Base-by-base conservation (phyloP, 2,888 invertebrate genomes). In the Tinea pellionella region DNA sequence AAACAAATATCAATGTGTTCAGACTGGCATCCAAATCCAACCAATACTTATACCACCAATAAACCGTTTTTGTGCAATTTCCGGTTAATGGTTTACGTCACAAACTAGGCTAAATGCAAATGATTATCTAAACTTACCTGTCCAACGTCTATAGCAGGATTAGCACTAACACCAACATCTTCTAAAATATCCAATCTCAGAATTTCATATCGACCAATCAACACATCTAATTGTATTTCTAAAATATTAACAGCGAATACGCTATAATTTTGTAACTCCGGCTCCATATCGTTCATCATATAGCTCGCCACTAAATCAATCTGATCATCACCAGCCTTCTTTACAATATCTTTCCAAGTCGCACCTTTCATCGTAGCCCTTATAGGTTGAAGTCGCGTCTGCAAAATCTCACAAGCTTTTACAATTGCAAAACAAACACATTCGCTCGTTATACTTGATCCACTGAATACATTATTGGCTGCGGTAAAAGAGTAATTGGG, bases 391-490 rank as follows among this genome's bases (percentile, higher is more conserved):
- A 94, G 74, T 56, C 92, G 84, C 0, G 77, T 72, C 41, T 90
- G 76, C 2, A 94, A 66, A 9, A 76, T 77, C 59, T 89, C 84
- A 66, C 93, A 93, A 11, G 91, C 90, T 66, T 85, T 88, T 24
- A 91, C 89, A 0, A 89, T 77, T 19, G 88, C 78, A 64, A 78
- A 89, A 63, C 88, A 85, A 24, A 89, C 88, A 59, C 89, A 78
- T 74, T 94, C 94, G 61, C 91, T 91, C 0, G 91, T 89, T 2
- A 90, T 73, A 73, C 92, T 92, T 0, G 91, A 92, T 0, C 93
- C 94, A 1, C 93, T 90, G 13, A 88, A 83, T 0, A 78, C 69
- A 61, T 89, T 88, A 68, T 94, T 94, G 0, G 92, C 89, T 0
- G 90, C 75, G 0, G 87, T 78, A 53, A 92, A 78, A 58, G 82